Evolutionary conservation across 1,140 invertebrate species (phyloP), one percentile per base, ranked within the genome.

Genomic region (Eueides isabella): DNA sequence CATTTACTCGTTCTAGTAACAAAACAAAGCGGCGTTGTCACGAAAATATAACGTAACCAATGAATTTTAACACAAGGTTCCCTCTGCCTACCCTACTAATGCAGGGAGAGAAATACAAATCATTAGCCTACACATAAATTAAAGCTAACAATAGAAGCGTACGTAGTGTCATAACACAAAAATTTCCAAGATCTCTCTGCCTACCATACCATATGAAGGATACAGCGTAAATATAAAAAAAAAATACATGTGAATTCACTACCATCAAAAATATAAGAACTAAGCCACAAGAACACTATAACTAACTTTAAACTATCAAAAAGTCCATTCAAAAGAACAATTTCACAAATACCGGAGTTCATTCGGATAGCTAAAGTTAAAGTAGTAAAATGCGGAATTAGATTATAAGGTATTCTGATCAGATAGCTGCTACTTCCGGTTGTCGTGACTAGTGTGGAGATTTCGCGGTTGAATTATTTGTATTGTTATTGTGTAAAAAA

Each of bases 321-420:
- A 55, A 26, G 2, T 12, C 23, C 19, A 55, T 55, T 55, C 19
- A 55, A 55, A 55, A 7, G 48, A 55, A 55, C 48, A 55, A 55
- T 55, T 55, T 23, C 48, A 23, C 19, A 55, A 55, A 55, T 55
- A 55, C 48, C 48, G 7, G 12, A 55, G 48, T 55, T 55, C n/a
- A 55, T 55, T 55, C 48, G 6, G 48, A 55, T 55, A 55, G 19
- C 19, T 55, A 23, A 55, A 55, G 48, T 55, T 55, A 11, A 11
- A 23, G 19, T 19, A 26, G 48, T 68, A 68, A 68, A 68, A 55
- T 68, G 66, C 19, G 44, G 35, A 67, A 73, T 67, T 73, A 66
- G 65, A 73, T 73, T 73, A 73, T 73, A 73, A 73, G 44, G 55
- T 62, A 73, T 73, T 73, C 72, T 29, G 72, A 67, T 61, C 72